Evolutionary conservation across 2,797 vertebrate genomes (phyloP).

Genomic region (Podargus strigoides): DNA sequence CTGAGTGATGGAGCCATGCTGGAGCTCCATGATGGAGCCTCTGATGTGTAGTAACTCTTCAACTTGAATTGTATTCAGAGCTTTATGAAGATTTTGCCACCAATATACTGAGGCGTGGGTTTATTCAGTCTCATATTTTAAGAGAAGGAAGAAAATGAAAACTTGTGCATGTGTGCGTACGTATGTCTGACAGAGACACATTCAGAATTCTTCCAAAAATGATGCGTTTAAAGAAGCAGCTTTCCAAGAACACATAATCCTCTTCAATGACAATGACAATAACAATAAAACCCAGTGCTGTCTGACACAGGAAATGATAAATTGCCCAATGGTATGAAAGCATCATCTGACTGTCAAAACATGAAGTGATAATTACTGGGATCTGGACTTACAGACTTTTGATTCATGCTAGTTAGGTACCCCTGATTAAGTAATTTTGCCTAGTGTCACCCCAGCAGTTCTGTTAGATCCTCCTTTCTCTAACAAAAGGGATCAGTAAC

Average conservation of each 20-base stretch:
- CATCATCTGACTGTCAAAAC: conserved; percentile 6
- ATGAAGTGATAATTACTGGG: not conserved
- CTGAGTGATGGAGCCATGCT: not conserved
- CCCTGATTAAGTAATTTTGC: not conserved
- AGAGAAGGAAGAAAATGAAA: not conserved
- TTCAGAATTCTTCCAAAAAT: not conserved
- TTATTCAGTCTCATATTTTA: not conserved
- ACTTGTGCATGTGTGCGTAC: fast-evolving
- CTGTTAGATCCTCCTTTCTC: not conserved
- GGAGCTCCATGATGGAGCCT: no score
- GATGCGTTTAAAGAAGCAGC: not conserved
- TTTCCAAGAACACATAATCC: conserved; percentile 44
- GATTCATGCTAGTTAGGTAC: not conserved
- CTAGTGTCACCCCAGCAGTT: not conserved
- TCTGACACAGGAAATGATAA: not conserved
- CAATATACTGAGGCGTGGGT: not conserved
- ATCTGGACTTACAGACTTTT: not conserved
- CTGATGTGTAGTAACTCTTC: not conserved
- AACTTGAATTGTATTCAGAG: no score
- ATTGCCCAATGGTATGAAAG: not conserved
- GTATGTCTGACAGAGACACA: not conserved
- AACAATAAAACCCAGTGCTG: not conserved
- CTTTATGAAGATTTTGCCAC: not conserved
- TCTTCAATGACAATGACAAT: not conserved
- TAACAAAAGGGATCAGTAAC: not conserved